Conservation (phyloP, 1,140 invertebrate species). For the Trigoniulus corallinus region DNA sequence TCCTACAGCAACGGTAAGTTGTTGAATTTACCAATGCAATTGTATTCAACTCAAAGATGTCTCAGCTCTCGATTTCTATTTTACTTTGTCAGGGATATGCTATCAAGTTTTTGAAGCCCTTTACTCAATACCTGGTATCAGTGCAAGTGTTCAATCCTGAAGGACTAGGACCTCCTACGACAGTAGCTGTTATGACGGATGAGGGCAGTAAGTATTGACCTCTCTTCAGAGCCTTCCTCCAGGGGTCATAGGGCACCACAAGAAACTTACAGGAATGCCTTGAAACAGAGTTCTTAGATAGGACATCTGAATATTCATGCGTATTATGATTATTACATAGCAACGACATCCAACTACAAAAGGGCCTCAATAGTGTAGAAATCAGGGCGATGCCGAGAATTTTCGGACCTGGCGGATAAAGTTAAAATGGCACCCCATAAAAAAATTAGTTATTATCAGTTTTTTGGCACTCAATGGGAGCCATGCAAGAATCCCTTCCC, state of each 20-base stretch:
- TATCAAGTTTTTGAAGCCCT: conserved; percentile 48
- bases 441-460: too few species aligned
- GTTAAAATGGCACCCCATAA: too few species aligned
- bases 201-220: conserved; percentile 50
- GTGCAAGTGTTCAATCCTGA: conserved; percentile 60
- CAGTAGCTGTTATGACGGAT: conserved; percentile 56
- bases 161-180: conserved; percentile 47
- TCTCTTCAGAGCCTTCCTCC: not conserved
- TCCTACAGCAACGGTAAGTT: conserved; percentile 1
- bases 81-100: conserved; percentile 43
- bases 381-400: too few species aligned
- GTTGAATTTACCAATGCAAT: not conserved
- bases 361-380: too few species aligned
- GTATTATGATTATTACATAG: too few species aligned
- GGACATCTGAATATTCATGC: too few species aligned
- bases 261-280: too few species aligned
- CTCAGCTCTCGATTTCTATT: not conserved
- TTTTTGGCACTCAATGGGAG: too few species aligned
- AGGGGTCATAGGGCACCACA: not conserved
- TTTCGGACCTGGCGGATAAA: too few species aligned
- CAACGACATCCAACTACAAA: too few species aligned
- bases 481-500: too few species aligned
- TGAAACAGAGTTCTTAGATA: too few species aligned
- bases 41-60: not conserved
- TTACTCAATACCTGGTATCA: conserved; percentile 55